phyloP scores from a whole-genome alignment of 1,140 invertebrate genomes.

The Trichoplusia ni region DNA sequence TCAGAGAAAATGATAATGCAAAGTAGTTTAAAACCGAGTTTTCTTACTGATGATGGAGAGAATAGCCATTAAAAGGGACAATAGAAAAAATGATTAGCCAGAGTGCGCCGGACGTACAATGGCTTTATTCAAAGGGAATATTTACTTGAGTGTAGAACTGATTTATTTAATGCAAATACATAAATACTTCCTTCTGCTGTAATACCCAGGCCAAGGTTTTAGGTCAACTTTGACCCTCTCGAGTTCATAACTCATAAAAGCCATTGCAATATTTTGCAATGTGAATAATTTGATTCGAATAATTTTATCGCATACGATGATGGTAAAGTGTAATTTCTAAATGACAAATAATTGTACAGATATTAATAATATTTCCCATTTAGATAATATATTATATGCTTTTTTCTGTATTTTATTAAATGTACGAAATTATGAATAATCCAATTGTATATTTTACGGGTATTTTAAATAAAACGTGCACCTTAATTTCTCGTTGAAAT shows the following conservation, averaged over 20 bases:
- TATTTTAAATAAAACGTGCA: no score
- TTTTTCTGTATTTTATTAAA: constrained; percentile 36
- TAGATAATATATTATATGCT: constrained; percentile 45
- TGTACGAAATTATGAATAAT: constrained; percentile 7
- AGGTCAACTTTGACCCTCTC: neutral
- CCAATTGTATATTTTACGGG: no score
- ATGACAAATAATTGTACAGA: constrained; percentile 70
- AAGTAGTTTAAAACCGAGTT: no score
- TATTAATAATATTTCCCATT: constrained; percentile 43
- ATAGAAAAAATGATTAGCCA: no score
- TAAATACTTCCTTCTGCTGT: neutral
- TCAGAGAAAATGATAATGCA: no score
- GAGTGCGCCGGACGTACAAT: no score
- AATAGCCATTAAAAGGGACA: no score
- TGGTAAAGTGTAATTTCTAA: constrained; percentile 75
- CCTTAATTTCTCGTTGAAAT: no score
- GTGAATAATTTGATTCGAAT: constrained; percentile 19
- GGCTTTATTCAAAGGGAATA: no score
- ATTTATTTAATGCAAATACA: neutral
- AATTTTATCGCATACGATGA: constrained; percentile 30
- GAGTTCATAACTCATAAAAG: constrained; percentile 24
- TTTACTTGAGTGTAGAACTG: no score
- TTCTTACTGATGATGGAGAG: no score
- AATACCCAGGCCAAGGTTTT: neutral
- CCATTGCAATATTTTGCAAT: constrained; percentile 16